These are phyloP conservation scores for Parascotia fuliginaria DNA, from an alignment of 2,888 invertebrate genomes.

Conservation along the genomic window DNA sequence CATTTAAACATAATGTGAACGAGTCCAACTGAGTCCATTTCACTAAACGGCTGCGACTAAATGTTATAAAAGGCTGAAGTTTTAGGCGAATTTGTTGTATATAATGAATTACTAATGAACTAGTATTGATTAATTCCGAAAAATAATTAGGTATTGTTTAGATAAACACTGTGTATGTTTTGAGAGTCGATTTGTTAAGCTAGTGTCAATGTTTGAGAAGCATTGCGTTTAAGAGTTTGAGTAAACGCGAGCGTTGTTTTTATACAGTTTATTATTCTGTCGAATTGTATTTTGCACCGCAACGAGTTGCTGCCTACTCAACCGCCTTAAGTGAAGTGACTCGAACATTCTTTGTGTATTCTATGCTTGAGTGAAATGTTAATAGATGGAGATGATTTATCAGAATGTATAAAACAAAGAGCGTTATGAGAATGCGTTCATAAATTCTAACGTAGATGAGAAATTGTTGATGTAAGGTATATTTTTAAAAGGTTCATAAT, in stretches of 20 bases:
- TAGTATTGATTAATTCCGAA: too few relatives aligned
- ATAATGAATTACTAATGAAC: too few relatives aligned
- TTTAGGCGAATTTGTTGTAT: too few relatives aligned
- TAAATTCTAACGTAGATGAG: not conserved
- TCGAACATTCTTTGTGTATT: conserved; percentile 8
- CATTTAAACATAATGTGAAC: too few relatives aligned
- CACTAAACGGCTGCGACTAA: too few relatives aligned
- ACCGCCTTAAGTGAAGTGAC: conserved; percentile 4
- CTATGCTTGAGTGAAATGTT: not conserved
- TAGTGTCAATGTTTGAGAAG: conserved; percentile 49
- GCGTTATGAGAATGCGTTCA: not conserved
- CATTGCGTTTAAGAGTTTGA: conserved; percentile 36
- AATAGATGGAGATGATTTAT: conserved; percentile 3
- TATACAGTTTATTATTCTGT: conserved; percentile 38
- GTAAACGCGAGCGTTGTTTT: conserved; percentile 30
- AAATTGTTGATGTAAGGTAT: too few relatives aligned
- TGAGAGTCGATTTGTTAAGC: conserved; percentile 47
- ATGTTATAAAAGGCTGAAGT: too few relatives aligned
- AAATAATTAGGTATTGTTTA: too few relatives aligned
- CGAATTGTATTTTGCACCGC: conserved; percentile 30
- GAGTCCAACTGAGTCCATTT: too few relatives aligned
- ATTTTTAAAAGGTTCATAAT: too few relatives aligned
- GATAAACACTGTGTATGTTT: conserved; percentile 40
- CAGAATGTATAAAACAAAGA: not conserved
- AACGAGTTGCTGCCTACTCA: not conserved